Percentiles rank a stretch among this genome's conserved stretches.
Conservation (phyloP, 1,140 invertebrate genomes). For the Solen grandis region DNA sequence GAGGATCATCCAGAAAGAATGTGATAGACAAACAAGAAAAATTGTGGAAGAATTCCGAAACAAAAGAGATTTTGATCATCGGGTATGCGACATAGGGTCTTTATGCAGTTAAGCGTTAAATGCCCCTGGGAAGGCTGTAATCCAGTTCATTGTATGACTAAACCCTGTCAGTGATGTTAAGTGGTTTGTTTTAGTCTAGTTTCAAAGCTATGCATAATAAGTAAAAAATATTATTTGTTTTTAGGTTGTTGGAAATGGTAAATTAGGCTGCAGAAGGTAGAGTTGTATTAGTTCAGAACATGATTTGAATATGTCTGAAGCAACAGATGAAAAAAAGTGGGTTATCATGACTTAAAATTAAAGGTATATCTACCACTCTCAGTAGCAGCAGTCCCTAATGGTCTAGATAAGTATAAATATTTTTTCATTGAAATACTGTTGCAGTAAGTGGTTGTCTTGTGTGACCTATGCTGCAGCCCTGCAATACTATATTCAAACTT, state of each 20-base stretch:
- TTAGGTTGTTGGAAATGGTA: neutral
- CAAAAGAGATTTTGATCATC: conserved; percentile 86
- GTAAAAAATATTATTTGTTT: neutral
- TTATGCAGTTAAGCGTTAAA: neutral
- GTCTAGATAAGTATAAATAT: no score
- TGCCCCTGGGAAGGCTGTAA: neutral
- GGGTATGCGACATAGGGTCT: conserved; percentile 81
- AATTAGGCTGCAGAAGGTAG: neutral
- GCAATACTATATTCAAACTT: no score
- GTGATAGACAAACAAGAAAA: conserved; percentile 87
- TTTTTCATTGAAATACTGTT: no score
- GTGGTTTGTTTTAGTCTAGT: neutral
- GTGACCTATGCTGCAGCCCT: no score
- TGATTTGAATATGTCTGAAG: no score
- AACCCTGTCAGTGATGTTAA: neutral
- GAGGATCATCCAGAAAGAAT: conserved; percentile 91
- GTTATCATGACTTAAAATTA: no score
- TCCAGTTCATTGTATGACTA: neutral
- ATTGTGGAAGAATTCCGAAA: conserved; percentile 90
- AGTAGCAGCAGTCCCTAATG: no score
- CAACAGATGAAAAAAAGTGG: no score
- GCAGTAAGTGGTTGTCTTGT: no score
- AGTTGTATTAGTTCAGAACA: no score
- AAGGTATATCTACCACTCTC: no score
- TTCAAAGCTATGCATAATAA: neutral